A percentile compares a stretch with the other conserved stretches of the same genome.
Conservation (phyloP, 2,888 invertebrate species). For the Orthonevra nobilis region DNA sequence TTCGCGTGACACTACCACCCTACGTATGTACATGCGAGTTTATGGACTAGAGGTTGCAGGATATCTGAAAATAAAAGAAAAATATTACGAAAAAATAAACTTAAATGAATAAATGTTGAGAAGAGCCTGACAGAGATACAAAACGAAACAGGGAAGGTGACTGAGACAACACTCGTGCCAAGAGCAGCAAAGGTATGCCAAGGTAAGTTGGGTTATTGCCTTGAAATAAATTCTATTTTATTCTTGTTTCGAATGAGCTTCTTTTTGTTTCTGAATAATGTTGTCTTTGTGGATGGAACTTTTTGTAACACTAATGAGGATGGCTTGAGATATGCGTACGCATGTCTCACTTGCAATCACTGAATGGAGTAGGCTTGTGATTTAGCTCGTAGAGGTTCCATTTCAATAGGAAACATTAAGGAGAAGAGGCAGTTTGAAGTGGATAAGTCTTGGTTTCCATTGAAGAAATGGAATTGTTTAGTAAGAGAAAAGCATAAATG, state of each 20-base stretch:
- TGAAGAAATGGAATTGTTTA: constrained; percentile 27
- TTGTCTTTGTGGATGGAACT: constrained; percentile 19
- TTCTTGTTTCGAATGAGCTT: background rate
- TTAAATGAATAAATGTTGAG: constrained; percentile 54
- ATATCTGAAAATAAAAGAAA: constrained; percentile 18
- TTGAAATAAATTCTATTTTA: constrained; percentile 9
- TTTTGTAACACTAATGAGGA: constrained; percentile 21
- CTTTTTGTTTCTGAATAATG: constrained; percentile 24
- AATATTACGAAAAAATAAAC: constrained; percentile 9
- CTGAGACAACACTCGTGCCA: background rate
- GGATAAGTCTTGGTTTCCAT: too few species aligned
- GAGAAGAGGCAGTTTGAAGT: too few species aligned
- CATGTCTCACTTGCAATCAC: constrained; percentile 48
- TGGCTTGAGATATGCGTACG: constrained; percentile 32
- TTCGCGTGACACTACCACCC: background rate
- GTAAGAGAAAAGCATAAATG: too few species aligned
- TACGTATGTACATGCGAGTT: too few species aligned
- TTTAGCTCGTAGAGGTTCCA: too few species aligned
- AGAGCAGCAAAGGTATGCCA: constrained; percentile 13
- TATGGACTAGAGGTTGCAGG: background rate
- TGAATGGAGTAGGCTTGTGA: constrained; percentile 20
- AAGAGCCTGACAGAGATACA: constrained; percentile 44
- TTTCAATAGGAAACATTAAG: too few species aligned
- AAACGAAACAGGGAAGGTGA: background rate
- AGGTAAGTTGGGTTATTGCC: constrained; percentile 38